phyloP scores from a whole-genome alignment of 1,140 invertebrate genomes.

The Caenorhabditis tropicalis region DNA sequence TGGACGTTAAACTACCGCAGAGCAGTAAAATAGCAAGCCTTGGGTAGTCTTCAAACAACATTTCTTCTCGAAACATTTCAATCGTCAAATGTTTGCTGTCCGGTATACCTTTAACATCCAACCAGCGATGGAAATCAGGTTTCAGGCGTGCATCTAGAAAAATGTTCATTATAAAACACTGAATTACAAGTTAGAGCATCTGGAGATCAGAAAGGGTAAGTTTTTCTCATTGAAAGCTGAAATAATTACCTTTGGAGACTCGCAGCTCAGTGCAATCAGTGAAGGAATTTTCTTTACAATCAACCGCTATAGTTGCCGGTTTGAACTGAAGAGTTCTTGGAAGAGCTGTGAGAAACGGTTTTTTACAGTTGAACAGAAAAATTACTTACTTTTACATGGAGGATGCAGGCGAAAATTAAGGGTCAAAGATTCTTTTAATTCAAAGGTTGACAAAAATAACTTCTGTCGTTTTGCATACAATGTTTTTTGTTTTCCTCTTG shows the following conservation, averaged over 20 bases:
- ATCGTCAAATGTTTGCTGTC: not conserved
- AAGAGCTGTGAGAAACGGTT: too few species aligned
- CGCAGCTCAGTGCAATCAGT: not conserved
- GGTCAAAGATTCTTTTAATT: not conserved
- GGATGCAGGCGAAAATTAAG: not conserved
- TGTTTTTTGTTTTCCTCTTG: not conserved
- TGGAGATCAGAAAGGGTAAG: not conserved
- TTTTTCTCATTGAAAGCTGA: too few species aligned
- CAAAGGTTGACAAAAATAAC: constrained; percentile 8
- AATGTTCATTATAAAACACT: too few species aligned
- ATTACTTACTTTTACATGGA: not conserved
- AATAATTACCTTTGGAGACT: not conserved
- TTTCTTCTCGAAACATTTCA: not conserved
- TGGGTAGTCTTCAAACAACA: not conserved
- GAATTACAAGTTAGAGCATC: not conserved
- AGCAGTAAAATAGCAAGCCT: not conserved
- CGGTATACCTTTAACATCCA: too few species aligned
- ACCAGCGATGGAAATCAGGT: too few species aligned
- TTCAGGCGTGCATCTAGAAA: too few species aligned
- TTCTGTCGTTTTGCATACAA: not conserved
- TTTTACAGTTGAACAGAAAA: not conserved
- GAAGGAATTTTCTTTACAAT: not conserved
- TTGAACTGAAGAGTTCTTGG: not conserved
- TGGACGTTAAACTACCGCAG: not conserved
- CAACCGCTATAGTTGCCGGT: not conserved